phyloP scores from a whole-genome alignment of 2,113 vertebrate genomes.

The Lutjanus erythropterus region DNA sequence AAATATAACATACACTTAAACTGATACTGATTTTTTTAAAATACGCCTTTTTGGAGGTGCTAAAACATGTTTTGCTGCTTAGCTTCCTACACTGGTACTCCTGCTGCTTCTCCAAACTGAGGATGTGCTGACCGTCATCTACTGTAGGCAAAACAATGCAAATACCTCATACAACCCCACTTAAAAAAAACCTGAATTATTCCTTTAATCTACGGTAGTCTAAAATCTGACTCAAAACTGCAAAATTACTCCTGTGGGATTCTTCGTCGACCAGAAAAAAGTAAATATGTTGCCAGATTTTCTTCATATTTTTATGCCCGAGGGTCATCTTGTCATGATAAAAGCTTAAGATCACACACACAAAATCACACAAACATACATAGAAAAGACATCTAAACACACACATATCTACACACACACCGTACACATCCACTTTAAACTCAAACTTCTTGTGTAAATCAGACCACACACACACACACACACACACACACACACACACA shows the following conservation, averaged over 20 bases:
- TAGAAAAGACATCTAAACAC: constrained; percentile 10
- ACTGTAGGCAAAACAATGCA: too few relatives aligned
- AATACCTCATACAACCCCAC: too few relatives aligned
- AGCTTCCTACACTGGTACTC: too few relatives aligned
- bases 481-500: constrained; percentile 50
- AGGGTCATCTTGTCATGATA: background rate
- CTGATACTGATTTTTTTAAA: too few relatives aligned
- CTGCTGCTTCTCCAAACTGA: too few relatives aligned
- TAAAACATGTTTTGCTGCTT: too few relatives aligned
- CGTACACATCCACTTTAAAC: background rate
- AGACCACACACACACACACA: constrained; percentile 66
- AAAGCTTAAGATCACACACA: background rate
- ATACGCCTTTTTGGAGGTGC: too few relatives aligned
- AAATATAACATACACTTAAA: too few relatives aligned
- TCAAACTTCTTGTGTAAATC: constrained; percentile 29
- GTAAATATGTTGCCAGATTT: constrained; percentile 9
- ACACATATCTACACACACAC: constrained; percentile 43
- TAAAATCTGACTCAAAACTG: constrained; percentile 3
- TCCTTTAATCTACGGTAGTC: too few relatives aligned
- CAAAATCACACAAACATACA: constrained; percentile 25
- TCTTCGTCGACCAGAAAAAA: background rate
- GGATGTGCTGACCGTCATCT: too few relatives aligned
- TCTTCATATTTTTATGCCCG: background rate
- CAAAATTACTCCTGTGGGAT: background rate
- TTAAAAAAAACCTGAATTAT: too few relatives aligned